These are phyloP conservation scores for Protobothrops mucrosquamatus DNA, from an alignment of 2,113 vertebrate species.

Conservation along the genomic window DNA sequence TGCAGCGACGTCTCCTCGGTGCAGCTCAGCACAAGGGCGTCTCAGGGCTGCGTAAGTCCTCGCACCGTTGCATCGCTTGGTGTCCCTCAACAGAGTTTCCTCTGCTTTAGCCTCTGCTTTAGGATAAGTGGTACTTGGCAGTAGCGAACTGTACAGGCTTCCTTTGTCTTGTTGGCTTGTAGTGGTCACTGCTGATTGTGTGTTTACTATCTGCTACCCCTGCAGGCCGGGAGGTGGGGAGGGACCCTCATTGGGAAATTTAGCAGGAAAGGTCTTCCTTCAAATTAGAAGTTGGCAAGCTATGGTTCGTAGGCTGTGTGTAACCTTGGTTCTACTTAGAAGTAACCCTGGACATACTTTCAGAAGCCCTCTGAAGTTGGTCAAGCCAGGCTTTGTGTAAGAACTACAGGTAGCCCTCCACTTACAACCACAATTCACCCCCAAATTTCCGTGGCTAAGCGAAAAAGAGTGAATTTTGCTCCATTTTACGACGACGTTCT, in stretches of 20 bases:
- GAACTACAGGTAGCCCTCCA: background rate
- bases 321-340: background rate
- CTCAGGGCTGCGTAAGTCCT: conserved; percentile 72
- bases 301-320: background rate
- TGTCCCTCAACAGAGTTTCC: conserved; percentile 21
- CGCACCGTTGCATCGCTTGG: conserved; percentile 2
- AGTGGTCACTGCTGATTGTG: background rate
- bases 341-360: background rate
- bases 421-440: too few species aligned
- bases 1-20: conserved; percentile 73
- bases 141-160: conserved; percentile 32
- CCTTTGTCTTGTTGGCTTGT: fast-evolving
- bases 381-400: background rate
- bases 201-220: fast-evolving
- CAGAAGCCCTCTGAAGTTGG: background rate
- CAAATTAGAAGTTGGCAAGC: background rate
- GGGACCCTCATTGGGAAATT: background rate
- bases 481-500: too few species aligned
- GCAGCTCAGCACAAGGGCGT: conserved; percentile 57
- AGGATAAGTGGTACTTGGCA: background rate
- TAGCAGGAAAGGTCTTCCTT: background rate
- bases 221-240: background rate
- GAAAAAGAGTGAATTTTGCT: too few species aligned
- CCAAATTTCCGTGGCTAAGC: too few species aligned
- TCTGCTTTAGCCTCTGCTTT: conserved; percentile 1